Conservation (phyloP, 2,888 invertebrate species). For the Amphipoea lucens region DNA sequence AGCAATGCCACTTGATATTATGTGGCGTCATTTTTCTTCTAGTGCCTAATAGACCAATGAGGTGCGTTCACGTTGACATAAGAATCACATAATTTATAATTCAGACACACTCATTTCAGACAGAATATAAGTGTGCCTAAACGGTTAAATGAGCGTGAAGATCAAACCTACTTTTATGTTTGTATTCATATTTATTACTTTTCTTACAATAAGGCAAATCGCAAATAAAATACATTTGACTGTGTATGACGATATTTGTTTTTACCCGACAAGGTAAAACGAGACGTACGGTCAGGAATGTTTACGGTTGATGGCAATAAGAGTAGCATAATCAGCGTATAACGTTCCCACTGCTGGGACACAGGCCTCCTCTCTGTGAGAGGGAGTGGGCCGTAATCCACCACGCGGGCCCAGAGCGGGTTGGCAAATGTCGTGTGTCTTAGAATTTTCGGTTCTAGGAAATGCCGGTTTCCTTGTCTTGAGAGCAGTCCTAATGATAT, state of each 20-base stretch:
- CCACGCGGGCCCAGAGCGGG: not conserved
- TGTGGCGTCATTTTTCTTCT: constrained; percentile 2
- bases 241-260: not conserved
- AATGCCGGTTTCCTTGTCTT: too few relatives aligned
- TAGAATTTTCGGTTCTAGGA: too few relatives aligned
- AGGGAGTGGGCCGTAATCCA: not conserved
- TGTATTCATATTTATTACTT: constrained; percentile 21
- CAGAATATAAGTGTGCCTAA: constrained; percentile 4
- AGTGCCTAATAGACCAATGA: constrained; percentile 19
- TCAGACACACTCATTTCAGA: constrained; percentile 8
- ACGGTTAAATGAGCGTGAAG: constrained; percentile 24
- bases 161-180: constrained; percentile 20
- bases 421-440: too few relatives aligned
- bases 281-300: not conserved
- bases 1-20: constrained; percentile 1
- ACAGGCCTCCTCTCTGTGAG: not conserved
- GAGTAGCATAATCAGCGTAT: not conserved
- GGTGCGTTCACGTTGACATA: not conserved
- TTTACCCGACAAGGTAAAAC: not conserved
- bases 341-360: not conserved
- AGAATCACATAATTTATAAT: constrained; percentile 12
- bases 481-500: too few relatives aligned
- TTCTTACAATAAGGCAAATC: not conserved
- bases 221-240: constrained; percentile 3
- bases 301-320: not conserved